Conservation (phyloP, 1,140 invertebrate genomes). For the Drosophila carrolli region DNA sequence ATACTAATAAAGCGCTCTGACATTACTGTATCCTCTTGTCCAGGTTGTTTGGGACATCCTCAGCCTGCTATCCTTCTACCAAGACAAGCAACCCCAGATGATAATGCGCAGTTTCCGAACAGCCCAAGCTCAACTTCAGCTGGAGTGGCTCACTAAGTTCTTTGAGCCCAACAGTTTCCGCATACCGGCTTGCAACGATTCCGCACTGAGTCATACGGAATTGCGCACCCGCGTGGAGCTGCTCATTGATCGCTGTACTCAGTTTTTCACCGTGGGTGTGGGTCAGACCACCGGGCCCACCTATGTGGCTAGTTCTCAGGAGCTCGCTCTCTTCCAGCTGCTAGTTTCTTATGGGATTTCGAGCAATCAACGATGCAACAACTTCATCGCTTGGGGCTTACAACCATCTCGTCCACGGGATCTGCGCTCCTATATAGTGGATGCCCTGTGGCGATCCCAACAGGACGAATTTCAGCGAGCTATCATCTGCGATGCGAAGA, state of each 20-base stretch:
- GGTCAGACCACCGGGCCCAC: slow-evolving; percentile 39
- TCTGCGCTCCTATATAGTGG: slow-evolving; percentile 73
- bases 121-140: slow-evolving; percentile 66
- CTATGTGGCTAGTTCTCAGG: slow-evolving; percentile 63
- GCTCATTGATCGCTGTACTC: slow-evolving; percentile 73
- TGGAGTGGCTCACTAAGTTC: slow-evolving; percentile 75
- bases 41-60: slow-evolving; percentile 82
- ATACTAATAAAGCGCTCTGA: not conserved
- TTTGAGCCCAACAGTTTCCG: slow-evolving; percentile 61
- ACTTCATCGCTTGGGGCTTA: slow-evolving; percentile 81
- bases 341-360: slow-evolving; percentile 75
- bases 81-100: slow-evolving; percentile 65
- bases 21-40: too few relatives aligned
- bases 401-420: slow-evolving; percentile 70
- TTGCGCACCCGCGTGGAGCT: slow-evolving; percentile 72
- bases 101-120: slow-evolving; percentile 74
- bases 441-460: slow-evolving; percentile 66
- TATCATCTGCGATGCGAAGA: slow-evolving; percentile 78
- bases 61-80: slow-evolving; percentile 75
- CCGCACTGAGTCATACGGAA: slow-evolving; percentile 54
- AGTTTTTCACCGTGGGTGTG: slow-evolving; percentile 67
- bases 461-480: slow-evolving; percentile 65
- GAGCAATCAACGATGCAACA: slow-evolving; percentile 79
- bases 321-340: slow-evolving; percentile 71
- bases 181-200: slow-evolving; percentile 31